phyloP scores from a whole-genome alignment of 2,797 vertebrate genomes.

The Cossypha heuglini region DNA sequence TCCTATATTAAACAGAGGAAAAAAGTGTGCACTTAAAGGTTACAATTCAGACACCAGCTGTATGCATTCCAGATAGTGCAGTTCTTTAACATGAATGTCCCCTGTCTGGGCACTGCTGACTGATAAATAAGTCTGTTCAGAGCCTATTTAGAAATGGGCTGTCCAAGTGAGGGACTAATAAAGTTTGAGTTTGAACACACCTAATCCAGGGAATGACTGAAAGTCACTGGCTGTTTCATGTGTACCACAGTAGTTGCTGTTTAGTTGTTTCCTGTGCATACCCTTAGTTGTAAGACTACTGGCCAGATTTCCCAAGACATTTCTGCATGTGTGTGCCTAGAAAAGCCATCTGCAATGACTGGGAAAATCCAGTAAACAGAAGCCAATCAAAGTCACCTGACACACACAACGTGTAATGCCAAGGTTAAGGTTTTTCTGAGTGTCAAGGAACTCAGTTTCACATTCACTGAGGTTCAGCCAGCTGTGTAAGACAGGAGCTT shows the following conservation, averaged over 20 bases:
- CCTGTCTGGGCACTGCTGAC: not conserved
- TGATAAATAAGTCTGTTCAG: not conserved
- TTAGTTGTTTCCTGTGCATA: not conserved
- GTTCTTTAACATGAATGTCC: not conserved
- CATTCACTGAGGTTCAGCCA: not conserved
- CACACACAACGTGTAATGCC: not conserved
- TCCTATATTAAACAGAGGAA: slow-evolving; percentile 39
- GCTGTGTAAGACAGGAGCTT: not conserved
- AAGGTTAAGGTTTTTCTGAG: not conserved
- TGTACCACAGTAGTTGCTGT: not conserved
- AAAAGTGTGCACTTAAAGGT: not conserved
- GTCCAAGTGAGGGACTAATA: not conserved
- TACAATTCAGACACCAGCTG: not conserved
- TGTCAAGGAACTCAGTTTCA: not conserved
- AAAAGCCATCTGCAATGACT: not conserved
- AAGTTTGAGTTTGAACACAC: not conserved
- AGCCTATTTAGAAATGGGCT: not conserved
- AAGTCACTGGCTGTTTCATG: not conserved
- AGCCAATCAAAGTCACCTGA: not conserved
- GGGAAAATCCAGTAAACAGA: not conserved
- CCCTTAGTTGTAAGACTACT: not conserved
- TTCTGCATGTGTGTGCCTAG: not conserved
- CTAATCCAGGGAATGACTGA: not conserved
- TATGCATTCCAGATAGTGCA: not conserved
- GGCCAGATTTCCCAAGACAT: not conserved